Evolutionary conservation across 2,888 invertebrate genomes (phyloP).

Genomic region (Sympetrum striolatum): DNA sequence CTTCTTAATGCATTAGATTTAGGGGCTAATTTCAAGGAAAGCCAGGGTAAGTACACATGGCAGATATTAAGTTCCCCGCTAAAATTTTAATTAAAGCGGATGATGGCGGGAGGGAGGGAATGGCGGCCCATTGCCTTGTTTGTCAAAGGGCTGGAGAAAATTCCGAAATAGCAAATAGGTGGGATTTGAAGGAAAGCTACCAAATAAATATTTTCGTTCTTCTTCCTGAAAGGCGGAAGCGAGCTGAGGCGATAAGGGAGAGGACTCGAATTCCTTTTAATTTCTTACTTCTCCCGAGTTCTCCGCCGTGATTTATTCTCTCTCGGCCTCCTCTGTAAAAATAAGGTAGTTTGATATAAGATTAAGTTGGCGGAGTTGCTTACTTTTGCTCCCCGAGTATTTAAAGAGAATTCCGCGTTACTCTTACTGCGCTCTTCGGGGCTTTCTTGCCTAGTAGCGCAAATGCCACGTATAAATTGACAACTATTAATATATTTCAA

Average conservation of each 20-base stretch:
- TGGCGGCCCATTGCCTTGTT: neutral
- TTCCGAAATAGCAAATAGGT: neutral
- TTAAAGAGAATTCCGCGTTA: no score
- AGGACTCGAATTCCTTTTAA: neutral
- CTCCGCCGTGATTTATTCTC: neutral
- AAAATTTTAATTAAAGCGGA: neutral
- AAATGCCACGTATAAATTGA: no score
- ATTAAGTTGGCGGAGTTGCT: neutral
- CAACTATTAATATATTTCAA: no score
- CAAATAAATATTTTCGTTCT: neutral
- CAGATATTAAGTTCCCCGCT: neutral
- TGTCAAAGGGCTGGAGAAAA: neutral
- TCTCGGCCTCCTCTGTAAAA: neutral
- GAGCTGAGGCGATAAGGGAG: neutral
- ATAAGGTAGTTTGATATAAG: neutral
- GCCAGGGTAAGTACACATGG: no score
- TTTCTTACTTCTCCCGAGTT: neutral
- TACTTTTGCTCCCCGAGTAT: neutral
- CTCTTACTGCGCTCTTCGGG: no score
- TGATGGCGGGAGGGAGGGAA: neutral
- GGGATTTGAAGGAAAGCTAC: neutral
- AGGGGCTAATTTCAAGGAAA: no score
- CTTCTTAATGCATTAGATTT: no score
- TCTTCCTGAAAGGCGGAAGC: neutral
- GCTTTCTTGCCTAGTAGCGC: no score